phyloP scores from a whole-genome alignment of 2,888 invertebrate species.

The Stenichneumon culpator region DNA sequence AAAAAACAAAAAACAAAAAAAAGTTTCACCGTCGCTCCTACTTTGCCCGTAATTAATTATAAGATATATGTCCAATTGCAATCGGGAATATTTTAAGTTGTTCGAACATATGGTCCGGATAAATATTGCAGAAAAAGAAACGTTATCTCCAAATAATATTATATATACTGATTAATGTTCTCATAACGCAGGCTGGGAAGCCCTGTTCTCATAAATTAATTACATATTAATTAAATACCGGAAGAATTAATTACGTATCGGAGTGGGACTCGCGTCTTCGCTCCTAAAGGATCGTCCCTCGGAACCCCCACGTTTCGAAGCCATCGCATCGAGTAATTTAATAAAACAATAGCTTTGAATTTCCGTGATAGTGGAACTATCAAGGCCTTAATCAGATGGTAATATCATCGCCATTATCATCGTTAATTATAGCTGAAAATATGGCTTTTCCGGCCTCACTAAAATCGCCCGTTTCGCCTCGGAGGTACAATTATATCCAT shows the following conservation, averaged over 20 bases:
- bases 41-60: not conserved
- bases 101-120: too few relatives aligned
- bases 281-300: not conserved
- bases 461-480: constrained; percentile 4
- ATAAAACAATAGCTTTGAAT: constrained; percentile 2
- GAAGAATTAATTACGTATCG: not conserved
- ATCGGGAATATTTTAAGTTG: too few relatives aligned
- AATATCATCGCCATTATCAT: not conserved
- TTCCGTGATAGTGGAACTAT: not conserved
- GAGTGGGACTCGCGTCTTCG: not conserved
- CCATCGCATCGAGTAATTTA: not conserved
- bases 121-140: not conserved
- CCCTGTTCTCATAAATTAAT: not conserved
- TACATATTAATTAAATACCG: not conserved
- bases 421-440: not conserved
- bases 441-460: not conserved
- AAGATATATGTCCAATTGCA: not conserved
- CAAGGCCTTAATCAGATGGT: not conserved
- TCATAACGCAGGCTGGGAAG: too few relatives aligned
- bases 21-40: not conserved
- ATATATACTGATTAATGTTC: too few relatives aligned
- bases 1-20: too few relatives aligned
- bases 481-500: constrained; percentile 14
- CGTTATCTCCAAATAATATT: not conserved
- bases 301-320: not conserved